phyloP scores from a whole-genome alignment of 2,113 vertebrate species.

The Pica pica region DNA sequence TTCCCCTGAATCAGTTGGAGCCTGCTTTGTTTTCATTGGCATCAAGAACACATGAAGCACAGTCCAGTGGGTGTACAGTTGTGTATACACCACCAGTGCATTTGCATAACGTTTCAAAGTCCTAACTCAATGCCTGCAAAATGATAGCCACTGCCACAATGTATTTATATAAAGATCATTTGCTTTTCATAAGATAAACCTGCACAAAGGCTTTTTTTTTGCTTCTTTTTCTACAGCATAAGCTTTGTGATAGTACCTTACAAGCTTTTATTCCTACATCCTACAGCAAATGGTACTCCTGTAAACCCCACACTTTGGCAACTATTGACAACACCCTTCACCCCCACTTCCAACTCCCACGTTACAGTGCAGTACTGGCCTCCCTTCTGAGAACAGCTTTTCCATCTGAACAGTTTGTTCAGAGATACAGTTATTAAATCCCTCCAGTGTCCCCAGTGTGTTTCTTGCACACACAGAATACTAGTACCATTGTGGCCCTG shows the following conservation, averaged over 20 bases:
- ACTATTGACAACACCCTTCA: not conserved
- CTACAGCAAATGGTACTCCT: not conserved
- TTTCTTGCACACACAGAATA: not conserved
- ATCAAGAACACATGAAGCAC: conserved; percentile 46
- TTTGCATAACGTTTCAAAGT: conserved; percentile 65
- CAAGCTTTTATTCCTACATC: not conserved
- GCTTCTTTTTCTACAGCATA: not conserved
- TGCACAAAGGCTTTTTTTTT: not conserved
- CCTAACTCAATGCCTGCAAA: conserved; percentile 7
- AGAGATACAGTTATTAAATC: conserved; percentile 33
- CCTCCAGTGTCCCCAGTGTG: not conserved
- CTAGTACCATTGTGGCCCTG: conserved; percentile 17
- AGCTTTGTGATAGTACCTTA: not conserved
- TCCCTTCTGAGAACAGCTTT: not conserved
- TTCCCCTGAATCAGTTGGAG: conserved; percentile 46
- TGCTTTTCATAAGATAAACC: conserved; percentile 34
- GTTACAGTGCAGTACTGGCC: not conserved
- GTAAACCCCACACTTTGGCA: not conserved
- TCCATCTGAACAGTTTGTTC: not conserved
- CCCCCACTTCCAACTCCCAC: not conserved
- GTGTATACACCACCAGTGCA: conserved; percentile 3
- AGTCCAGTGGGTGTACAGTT: conserved; percentile 35
- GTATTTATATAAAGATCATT: conserved; percentile 36
- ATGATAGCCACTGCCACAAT: conserved; percentile 34
- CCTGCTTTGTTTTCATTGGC: conserved; percentile 60